Evolutionary conservation across 2,888 invertebrate species (phyloP).

Genomic region (Pteria penguin): DNA sequence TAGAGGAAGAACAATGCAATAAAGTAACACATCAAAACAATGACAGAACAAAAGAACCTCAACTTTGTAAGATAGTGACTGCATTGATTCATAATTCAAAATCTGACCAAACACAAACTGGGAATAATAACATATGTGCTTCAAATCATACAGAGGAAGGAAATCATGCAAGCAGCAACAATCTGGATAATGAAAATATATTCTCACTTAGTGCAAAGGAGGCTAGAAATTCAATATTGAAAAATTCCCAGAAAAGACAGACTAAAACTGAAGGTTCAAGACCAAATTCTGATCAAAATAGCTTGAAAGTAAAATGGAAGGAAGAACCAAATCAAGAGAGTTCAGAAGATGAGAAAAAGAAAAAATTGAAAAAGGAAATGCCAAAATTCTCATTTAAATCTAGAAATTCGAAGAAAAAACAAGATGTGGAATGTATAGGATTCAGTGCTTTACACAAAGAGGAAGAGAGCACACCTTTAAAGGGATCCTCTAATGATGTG

Average conservation of each 20-base stretch:
- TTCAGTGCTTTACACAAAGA: slow-evolving; percentile 1
- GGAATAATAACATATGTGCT: not conserved
- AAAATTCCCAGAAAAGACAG: slow-evolving; percentile 1
- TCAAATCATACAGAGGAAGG: not conserved
- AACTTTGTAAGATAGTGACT: slow-evolving; percentile 17
- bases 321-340: not conserved
- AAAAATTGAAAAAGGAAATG: not conserved
- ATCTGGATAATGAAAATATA: not conserved
- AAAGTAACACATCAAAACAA: not conserved
- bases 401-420: not conserved
- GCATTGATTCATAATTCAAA: slow-evolving; percentile 6
- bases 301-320: not conserved
- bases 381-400: not conserved
- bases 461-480: not conserved
- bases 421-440: slow-evolving; percentile 6
- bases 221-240: not conserved
- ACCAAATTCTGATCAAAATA: not conserved
- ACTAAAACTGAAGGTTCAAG: not conserved
- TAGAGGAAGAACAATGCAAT: slow-evolving; percentile 18
- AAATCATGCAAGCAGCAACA: not conserved
- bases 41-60: not conserved
- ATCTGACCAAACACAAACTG: not conserved
- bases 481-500: not conserved
- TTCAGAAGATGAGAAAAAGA: not conserved
- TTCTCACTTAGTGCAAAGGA: slow-evolving; percentile 16